These are phyloP conservation scores for Metridium senile DNA, from an alignment of 92 coral and sea anemone species.

Conservation along the genomic window DNA sequence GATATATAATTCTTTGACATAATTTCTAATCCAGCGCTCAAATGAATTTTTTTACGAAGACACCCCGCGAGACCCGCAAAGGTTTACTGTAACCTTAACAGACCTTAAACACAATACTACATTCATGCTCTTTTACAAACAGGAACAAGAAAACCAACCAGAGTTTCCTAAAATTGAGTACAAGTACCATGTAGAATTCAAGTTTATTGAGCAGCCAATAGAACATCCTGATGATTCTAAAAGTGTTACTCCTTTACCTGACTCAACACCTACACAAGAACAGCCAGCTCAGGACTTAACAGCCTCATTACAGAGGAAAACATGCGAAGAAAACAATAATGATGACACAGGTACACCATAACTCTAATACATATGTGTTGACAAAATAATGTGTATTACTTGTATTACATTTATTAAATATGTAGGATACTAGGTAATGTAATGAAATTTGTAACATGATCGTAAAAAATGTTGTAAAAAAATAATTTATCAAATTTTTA, in stretches of 20 bases:
- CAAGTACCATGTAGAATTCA: constrained; percentile 91
- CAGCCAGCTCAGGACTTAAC: background rate
- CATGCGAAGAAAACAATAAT: background rate
- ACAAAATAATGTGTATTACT: no score
- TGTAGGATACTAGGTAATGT: no score
- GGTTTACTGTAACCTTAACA: no score
- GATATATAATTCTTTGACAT: no score
- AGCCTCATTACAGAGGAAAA: background rate
- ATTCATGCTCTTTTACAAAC: background rate
- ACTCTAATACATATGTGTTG: background rate
- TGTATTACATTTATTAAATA: no score
- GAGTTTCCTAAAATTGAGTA: constrained; percentile 89
- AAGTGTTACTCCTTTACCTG: constrained; percentile 50
- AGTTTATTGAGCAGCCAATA: constrained; percentile 51
- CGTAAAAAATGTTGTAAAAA: no score
- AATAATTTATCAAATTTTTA: no score
- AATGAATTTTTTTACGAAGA: no score
- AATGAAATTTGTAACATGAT: no score
- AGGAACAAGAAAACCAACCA: constrained; percentile 82
- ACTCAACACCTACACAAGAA: background rate
- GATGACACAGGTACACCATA: background rate
- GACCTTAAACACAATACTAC: no score
- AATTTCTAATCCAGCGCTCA: no score
- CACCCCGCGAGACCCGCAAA: no score
- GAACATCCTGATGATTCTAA: constrained; percentile 27